A percentile compares a stretch with the other conserved stretches of the same genome.
Conservation (phyloP, 1,140 invertebrate species). For the Drosophila pandora region DNA sequence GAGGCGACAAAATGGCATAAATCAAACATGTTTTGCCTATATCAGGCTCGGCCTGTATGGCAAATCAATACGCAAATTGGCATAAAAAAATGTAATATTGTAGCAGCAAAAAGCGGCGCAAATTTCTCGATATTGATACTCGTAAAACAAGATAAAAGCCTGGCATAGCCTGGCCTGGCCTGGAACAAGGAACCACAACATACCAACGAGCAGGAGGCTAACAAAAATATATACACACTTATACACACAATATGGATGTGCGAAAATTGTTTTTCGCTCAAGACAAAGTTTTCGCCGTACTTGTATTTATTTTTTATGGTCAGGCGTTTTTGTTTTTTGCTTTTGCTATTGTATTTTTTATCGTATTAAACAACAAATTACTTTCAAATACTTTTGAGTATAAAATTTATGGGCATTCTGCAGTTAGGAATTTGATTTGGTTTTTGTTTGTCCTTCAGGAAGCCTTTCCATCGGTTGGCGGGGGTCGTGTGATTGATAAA, state of each 20-base stretch:
- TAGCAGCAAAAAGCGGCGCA: slow-evolving; percentile 31
- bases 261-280: slow-evolving; percentile 62
- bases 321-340: slow-evolving; percentile 24
- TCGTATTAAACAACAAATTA: slow-evolving; percentile 67
- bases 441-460: slow-evolving; percentile 7
- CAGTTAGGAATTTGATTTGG: slow-evolving; percentile 47
- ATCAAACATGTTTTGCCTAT: slow-evolving; percentile 60
- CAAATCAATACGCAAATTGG: slow-evolving; percentile 79
- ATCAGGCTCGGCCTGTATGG: slow-evolving; percentile 19
- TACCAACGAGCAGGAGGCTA: slow-evolving; percentile 2
- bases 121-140: slow-evolving; percentile 57
- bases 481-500: slow-evolving; percentile 2
- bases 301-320: slow-evolving; percentile 62
- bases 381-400: slow-evolving; percentile 69
- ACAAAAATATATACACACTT: slow-evolving; percentile 2
- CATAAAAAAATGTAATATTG: slow-evolving; percentile 59
- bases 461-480: not conserved
- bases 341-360: slow-evolving; percentile 40
- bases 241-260: slow-evolving; percentile 22
- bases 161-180: too few relatives aligned
- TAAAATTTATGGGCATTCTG: slow-evolving; percentile 59
- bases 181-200: slow-evolving; percentile 38
- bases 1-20: slow-evolving; percentile 56
- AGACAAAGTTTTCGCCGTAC: slow-evolving; percentile 59
- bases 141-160: slow-evolving; percentile 65